These are phyloP conservation scores for Pyrrhia umbra DNA, from an alignment of 2,888 invertebrate species.

Conservation along the genomic window DNA sequence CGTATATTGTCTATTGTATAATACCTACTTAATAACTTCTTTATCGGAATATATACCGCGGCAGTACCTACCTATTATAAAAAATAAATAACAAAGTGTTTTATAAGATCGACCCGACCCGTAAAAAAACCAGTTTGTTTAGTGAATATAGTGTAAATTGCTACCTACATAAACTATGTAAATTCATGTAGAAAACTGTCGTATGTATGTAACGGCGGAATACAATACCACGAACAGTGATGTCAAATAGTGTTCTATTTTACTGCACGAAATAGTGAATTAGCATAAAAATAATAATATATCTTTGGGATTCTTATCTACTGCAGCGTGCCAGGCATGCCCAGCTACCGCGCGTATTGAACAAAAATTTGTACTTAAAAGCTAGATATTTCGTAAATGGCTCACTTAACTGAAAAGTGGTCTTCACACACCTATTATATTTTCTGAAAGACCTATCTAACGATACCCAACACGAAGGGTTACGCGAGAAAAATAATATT, in stretches of 20 bases:
- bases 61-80: slow-evolving; percentile 29
- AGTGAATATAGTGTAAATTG: neutral
- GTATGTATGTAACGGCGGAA: slow-evolving; percentile 25
- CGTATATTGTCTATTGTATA: slow-evolving; percentile 50
- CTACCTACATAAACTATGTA: no score
- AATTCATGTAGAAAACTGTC: no score
- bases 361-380: no score
- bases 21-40: slow-evolving; percentile 50
- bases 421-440: no score
- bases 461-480: no score
- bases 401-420: no score
- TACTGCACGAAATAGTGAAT: slow-evolving; percentile 74
- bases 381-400: no score
- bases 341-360: slow-evolving; percentile 75
- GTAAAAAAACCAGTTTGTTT: no score
- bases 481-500: no score
- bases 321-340: slow-evolving; percentile 70
- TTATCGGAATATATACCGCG: slow-evolving; percentile 47
- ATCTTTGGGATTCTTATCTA: slow-evolving; percentile 77
- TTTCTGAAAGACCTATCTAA: no score
- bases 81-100: no score
- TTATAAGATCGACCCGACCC: no score
- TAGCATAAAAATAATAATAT: slow-evolving; percentile 87
- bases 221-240: slow-evolving; percentile 60
- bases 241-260: slow-evolving; percentile 75